Conservation (phyloP, 2,797 vertebrate species). For the Pipistrellus kuhlii region DNA sequence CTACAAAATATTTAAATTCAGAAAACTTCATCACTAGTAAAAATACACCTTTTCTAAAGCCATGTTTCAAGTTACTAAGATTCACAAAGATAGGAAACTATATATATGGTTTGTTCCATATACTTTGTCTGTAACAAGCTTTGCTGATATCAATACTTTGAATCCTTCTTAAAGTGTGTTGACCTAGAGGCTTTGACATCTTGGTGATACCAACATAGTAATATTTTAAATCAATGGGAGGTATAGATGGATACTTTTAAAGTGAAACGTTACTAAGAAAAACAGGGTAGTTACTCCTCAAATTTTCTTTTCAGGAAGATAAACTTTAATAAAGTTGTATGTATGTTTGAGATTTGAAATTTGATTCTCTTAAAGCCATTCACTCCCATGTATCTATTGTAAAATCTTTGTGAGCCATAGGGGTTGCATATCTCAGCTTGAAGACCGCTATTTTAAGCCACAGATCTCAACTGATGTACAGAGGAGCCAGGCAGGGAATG, state of each 20-base stretch:
- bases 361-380: not conserved
- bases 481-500: not conserved
- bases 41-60: not conserved
- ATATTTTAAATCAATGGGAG: not conserved
- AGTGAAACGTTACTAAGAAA: not conserved
- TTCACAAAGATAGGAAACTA: not conserved
- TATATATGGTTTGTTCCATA: not conserved
- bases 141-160: not conserved
- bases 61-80: not conserved
- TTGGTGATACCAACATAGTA: not conserved
- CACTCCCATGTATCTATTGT: not conserved
- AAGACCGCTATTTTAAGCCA: not conserved
- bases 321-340: not conserved
- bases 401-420: not conserved
- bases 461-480: not conserved
- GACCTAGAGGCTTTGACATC: not conserved
- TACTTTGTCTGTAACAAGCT: not conserved
- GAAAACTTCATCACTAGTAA: not conserved
- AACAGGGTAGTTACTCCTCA: not conserved
- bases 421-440: not conserved
- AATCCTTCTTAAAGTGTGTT: not conserved
- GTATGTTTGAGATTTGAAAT: not conserved
- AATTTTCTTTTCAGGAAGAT: not conserved
- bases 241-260: not conserved
- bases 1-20: conserved; percentile 9